phyloP scores from a whole-genome alignment of 2,113 vertebrate species.

The Cinclus cinclus region DNA sequence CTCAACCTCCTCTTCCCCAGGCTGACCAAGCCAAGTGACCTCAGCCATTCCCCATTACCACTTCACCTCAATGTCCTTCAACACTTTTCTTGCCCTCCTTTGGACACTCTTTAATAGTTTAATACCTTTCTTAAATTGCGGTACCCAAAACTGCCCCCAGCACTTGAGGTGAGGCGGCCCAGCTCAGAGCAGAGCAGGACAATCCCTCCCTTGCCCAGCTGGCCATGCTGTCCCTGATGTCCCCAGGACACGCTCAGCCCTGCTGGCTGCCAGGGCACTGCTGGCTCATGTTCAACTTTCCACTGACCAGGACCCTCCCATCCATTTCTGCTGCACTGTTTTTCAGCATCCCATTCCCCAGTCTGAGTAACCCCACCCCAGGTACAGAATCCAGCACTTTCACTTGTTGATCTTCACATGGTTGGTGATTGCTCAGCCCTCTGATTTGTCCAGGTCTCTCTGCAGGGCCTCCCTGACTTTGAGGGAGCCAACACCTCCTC shows the following conservation, averaged over 20 bases:
- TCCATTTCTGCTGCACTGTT: too few relatives aligned
- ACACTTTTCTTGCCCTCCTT: not conserved
- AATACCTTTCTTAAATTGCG: not conserved
- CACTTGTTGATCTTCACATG: not conserved
- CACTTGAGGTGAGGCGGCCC: fast-evolving
- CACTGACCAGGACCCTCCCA: fast-evolving
- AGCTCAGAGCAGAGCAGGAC: not conserved
- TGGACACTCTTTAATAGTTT: not conserved
- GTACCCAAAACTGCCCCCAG: fast-evolving
- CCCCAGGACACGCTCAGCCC: fast-evolving
- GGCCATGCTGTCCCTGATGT: not conserved
- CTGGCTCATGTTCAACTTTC: fast-evolving
- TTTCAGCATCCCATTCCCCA: not conserved
- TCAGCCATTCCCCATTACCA: fast-evolving
- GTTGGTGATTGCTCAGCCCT: not conserved
- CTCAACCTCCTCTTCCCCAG: not conserved
- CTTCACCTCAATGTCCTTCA: not conserved
- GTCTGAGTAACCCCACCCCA: not conserved
- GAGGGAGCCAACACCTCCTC: not conserved
- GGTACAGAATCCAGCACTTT: not conserved
- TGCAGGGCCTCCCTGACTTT: not conserved
- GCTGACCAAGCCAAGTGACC: not conserved
- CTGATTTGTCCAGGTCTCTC: fast-evolving
- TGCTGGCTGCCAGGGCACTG: not conserved
- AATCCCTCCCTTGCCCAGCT: not conserved